Conservation (phyloP, 1,140 invertebrate genomes). For the Lutraria rhynchaena region DNA sequence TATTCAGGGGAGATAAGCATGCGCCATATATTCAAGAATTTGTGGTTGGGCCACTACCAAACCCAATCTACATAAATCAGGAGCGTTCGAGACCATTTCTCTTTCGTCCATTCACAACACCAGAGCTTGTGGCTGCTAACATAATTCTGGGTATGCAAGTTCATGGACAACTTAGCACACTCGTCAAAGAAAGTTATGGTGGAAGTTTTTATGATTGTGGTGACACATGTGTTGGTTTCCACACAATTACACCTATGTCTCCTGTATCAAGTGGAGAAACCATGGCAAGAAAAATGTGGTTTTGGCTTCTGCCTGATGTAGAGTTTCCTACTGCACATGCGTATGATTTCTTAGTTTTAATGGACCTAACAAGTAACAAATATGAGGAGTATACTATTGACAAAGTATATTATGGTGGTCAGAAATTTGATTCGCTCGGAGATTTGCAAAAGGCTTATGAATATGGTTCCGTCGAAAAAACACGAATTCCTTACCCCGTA, state of each 20-base stretch:
- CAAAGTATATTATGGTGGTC: conserved; percentile 63
- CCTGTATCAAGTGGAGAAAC: conserved; percentile 47
- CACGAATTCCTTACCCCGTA: conserved; percentile 44
- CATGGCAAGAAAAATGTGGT: conserved; percentile 66
- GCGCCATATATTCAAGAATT: conserved; percentile 56
- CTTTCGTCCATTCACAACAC: conserved; percentile 42
- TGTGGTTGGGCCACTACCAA: conserved; percentile 57
- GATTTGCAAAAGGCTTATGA: conserved; percentile 44
- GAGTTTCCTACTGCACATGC: conserved; percentile 65
- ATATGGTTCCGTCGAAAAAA: conserved; percentile 39
- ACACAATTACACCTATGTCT: conserved; percentile 58
- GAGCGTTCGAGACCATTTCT: conserved; percentile 24
- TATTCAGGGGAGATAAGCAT: conserved; percentile 50
- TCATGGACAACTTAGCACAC: conserved; percentile 55
- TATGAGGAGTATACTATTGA: conserved; percentile 59
- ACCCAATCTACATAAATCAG: conserved; percentile 41
- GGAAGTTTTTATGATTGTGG: conserved; percentile 60
- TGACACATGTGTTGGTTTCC: conserved; percentile 61
- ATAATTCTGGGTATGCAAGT: conserved; percentile 31
- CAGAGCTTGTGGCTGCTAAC: conserved; percentile 50
- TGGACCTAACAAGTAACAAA: conserved; percentile 59
- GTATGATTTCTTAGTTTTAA: conserved; percentile 66
- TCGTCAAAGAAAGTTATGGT: conserved; percentile 54
- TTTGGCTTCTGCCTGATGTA: conserved; percentile 58
- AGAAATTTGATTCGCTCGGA: conserved; percentile 54